phyloP scores from a whole-genome alignment of 2,888 invertebrate genomes.

The Rhorus exstirpatorius region DNA sequence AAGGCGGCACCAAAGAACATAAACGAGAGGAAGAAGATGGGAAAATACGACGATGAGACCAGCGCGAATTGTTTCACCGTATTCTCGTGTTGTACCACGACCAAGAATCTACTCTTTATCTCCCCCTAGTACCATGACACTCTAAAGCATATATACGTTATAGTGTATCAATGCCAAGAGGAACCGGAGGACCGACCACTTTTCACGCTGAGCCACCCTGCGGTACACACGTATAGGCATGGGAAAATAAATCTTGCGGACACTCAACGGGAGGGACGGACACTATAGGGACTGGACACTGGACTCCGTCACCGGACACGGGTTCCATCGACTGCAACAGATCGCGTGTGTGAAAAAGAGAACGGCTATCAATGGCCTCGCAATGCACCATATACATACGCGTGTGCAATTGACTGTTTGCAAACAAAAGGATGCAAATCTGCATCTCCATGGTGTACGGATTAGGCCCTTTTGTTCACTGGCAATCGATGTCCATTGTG shows the following conservation, averaged over 20 bases:
- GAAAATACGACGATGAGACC: conserved; percentile 46
- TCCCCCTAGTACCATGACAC: conserved; percentile 27
- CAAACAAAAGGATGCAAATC: conserved; percentile 4
- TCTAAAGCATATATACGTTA: conserved; percentile 23
- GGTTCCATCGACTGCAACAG: conserved; percentile 84
- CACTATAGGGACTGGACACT: conserved; percentile 79
- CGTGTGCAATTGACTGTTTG: neutral
- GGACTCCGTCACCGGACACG: conserved; percentile 85
- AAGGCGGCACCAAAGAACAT: neutral
- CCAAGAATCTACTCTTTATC: conserved; percentile 34
- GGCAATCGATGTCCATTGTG: neutral
- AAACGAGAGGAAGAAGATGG: conserved; percentile 27
- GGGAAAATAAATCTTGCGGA: conserved; percentile 85
- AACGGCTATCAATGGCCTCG: conserved; percentile 85
- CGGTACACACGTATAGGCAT: conserved; percentile 77
- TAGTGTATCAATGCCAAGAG: conserved; percentile 61
- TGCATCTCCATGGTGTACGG: neutral
- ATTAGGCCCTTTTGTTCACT: conserved; percentile 17
- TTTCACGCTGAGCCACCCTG: conserved; percentile 79
- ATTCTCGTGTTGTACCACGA: conserved; percentile 38
- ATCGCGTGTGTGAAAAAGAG: conserved; percentile 84
- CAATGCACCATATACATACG: conserved; percentile 79
- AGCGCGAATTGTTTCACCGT: conserved; percentile 42
- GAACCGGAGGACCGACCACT: conserved; percentile 68
- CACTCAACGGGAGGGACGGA: conserved; percentile 79